Percentiles rank a stretch among this genome's conserved stretches.
These are phyloP conservation scores for Copidosoma floridanum DNA, from an alignment of 1,140 invertebrate species.

Conservation along the genomic window DNA sequence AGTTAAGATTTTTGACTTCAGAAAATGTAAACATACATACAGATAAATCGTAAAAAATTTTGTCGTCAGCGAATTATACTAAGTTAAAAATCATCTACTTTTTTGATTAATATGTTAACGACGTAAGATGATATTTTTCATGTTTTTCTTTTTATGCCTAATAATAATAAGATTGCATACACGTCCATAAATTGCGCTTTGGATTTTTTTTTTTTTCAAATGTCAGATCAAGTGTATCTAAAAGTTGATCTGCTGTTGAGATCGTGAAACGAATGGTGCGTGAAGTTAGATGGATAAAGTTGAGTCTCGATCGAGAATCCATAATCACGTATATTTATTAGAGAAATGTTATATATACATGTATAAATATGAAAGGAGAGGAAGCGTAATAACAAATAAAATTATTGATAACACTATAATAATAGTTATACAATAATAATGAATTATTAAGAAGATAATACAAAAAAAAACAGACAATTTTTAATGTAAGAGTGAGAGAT, in stretches of 20 bases:
- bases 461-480: too few relatives aligned
- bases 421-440: slow-evolving; percentile 24
- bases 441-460: too few relatives aligned
- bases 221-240: slow-evolving; percentile 3
- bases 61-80: slow-evolving; percentile 1
- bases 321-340: slow-evolving; percentile 32
- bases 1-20: too few relatives aligned
- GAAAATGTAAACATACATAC: slow-evolving; percentile 10
- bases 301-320: slow-evolving; percentile 25
- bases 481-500: too few relatives aligned
- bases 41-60: slow-evolving; percentile 9
- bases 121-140: too few relatives aligned
- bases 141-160: too few relatives aligned
- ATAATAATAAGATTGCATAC: slow-evolving; percentile 21
- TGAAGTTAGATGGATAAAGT: too few relatives aligned
- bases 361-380: slow-evolving; percentile 19
- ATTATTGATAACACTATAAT: too few relatives aligned
- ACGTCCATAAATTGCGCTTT: slow-evolving; percentile 22
- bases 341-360: slow-evolving; percentile 25
- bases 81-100: background rate
- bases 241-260: slow-evolving; percentile 12
- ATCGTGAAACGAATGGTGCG: too few relatives aligned
- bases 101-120: too few relatives aligned
- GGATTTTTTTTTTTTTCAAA: slow-evolving; percentile 16
- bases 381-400: slow-evolving; percentile 12